A percentile compares a stretch with the other conserved stretches of the same genome.
Conservation (phyloP, 2,113 vertebrate species). For the Neopipo cinnamomea region DNA sequence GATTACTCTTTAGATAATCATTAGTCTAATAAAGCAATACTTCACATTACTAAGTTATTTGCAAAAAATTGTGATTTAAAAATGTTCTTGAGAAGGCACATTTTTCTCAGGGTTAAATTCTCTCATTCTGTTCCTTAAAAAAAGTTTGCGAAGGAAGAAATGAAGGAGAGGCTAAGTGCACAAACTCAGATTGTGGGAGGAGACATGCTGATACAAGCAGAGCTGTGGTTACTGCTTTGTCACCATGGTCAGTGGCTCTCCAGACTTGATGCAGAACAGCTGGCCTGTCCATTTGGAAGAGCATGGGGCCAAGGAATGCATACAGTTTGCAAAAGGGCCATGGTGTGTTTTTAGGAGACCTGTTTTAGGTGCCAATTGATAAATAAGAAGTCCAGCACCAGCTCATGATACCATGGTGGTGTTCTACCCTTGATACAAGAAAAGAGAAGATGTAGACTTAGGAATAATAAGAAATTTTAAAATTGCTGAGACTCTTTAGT, state of each 20-base stretch:
- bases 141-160: background rate
- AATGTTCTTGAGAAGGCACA: background rate
- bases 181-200: background rate
- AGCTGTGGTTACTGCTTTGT: background rate
- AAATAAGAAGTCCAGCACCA: background rate
- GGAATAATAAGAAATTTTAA: background rate
- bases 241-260: background rate
- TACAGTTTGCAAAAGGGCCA: background rate
- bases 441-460: background rate
- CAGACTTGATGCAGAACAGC: background rate
- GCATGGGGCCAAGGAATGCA: background rate
- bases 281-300: background rate
- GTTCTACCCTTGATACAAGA: fast-evolving
- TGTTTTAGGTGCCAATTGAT: background rate
- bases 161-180: background rate
- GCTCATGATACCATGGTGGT: background rate
- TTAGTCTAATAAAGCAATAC: background rate
- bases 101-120: background rate
- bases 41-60: background rate
- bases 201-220: background rate
- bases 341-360: background rate
- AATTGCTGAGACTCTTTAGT: background rate
- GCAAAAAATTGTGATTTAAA: background rate
- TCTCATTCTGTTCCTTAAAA: background rate
- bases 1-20: background rate